Evolutionary conservation across 2,113 vertebrate genomes (phyloP), one percentile per base, ranked within the genome.

Genomic region (Dendropsophus ebraccatus): DNA sequence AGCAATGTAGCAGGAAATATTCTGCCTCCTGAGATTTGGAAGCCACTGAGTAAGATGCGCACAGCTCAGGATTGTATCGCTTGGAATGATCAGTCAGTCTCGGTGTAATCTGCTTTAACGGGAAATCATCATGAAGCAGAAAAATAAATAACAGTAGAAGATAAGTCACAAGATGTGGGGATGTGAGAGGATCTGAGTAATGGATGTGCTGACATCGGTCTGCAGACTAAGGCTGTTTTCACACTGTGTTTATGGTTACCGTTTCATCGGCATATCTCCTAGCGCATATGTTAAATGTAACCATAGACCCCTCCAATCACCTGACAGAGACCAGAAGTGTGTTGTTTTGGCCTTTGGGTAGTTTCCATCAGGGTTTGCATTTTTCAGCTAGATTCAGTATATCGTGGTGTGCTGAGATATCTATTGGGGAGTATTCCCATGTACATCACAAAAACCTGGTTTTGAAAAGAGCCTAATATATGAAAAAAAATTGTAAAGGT

Each of bases 41-140:
- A 58, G 35, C 77, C 32, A 37, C 77, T 45, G 77, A 60, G 76
- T 65, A 67, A 67, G 79, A 81, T 62, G 37, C n/a, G 21, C 21
- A 32, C 41, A 37, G 35, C 78, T 65, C 35, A 49, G 41, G 45
- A 6, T 67, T 67, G 62, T 81, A 65, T 82, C 77, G 2, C 37
- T 80, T 30, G 30, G 17, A 58, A 35, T 6, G 56, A 80, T 62
- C 56, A 80, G 76, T 79, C 76, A 21, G 54, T 80, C 77, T 60
- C 76, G 5, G 54, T 14, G 54, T 80, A 80, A 80, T 80, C 56
- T 60, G 19, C 56, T 80, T 25, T 80, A 80, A 80, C 77, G 49
- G 77, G 54, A 80, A 79, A 80, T 54, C 77, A 79, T 79, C 56
- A 60, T 80, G 77, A 62, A 80, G 77, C 54, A 60, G 77, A 80